phyloP scores from a whole-genome alignment of 2,888 invertebrate species.

The Tridacna gigas region DNA sequence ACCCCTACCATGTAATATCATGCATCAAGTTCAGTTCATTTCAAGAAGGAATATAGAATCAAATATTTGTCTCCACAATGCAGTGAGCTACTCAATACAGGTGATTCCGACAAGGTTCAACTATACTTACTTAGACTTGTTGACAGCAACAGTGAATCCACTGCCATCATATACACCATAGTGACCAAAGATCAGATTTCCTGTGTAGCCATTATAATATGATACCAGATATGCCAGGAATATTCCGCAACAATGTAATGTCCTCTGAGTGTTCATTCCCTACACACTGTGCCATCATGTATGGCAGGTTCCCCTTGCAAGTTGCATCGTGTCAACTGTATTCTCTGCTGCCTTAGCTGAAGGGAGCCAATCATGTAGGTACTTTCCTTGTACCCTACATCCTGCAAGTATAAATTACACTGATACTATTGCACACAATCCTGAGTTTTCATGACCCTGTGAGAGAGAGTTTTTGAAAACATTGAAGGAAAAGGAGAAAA shows the following conservation, averaged over 20 bases:
- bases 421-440: too few relatives aligned
- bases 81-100: too few relatives aligned
- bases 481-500: too few relatives aligned
- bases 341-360: constrained; percentile 77
- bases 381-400: constrained; percentile 7
- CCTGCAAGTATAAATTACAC: background rate
- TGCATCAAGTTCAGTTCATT: too few relatives aligned
- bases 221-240: constrained; percentile 27
- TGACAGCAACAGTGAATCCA: constrained; percentile 69
- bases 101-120: constrained; percentile 78
- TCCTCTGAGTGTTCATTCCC: constrained; percentile 48
- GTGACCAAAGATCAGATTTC: constrained; percentile 68
- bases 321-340: constrained; percentile 68
- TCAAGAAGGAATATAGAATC: too few relatives aligned
- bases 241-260: constrained; percentile 24
- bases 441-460: too few relatives aligned
- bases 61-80: too few relatives aligned
- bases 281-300: constrained; percentile 45
- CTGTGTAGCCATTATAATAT: constrained; percentile 39
- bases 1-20: constrained; percentile 82
- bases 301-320: constrained; percentile 38
- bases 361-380: constrained; percentile 77
- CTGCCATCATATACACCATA: constrained; percentile 76
- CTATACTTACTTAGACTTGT: constrained; percentile 39
- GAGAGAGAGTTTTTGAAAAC: too few relatives aligned